Evolutionary conservation across 2,888 invertebrate genomes (phyloP).

Genomic region (Drosophila bunnanda): DNA sequence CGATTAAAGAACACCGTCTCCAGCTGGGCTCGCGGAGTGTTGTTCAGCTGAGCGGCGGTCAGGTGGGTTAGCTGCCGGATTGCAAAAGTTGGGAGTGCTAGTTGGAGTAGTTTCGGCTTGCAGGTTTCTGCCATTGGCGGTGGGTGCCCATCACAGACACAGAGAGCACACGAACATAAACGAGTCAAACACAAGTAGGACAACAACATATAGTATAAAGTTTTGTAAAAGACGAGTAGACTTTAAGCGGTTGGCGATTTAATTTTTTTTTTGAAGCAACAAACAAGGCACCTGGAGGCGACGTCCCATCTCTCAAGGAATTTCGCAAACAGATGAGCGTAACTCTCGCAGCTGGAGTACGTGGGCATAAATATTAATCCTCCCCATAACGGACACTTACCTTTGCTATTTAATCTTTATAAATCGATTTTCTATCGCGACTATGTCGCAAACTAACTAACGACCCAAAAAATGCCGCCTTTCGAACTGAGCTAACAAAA

Average conservation of each 20-base stretch:
- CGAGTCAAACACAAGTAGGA: conserved; percentile 49
- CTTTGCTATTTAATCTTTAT: conserved; percentile 58
- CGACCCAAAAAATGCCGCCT: conserved; percentile 18
- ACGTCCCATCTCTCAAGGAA: conserved; percentile 37
- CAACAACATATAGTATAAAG: conserved; percentile 39
- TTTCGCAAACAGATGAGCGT: conserved; percentile 43
- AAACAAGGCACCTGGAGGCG: conserved; percentile 46
- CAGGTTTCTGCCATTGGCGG: conserved; percentile 38
- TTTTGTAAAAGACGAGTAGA: conserved; percentile 30
- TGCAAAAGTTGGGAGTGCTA: conserved; percentile 64
- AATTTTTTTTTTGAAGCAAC: conserved; percentile 39
- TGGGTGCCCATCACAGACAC: conserved; percentile 34
- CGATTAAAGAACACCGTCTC: conserved; percentile 94
- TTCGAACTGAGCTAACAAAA: conserved; percentile 58
- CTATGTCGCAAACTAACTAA: conserved; percentile 66
- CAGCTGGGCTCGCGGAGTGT: conserved; percentile 83
- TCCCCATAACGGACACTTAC: conserved; percentile 58
- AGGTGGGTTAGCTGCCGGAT: conserved; percentile 67
- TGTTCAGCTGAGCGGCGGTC: conserved; percentile 70
- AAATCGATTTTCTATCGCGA: conserved; percentile 69
- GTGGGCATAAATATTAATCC: conserved; percentile 57
- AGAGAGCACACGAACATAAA: conserved; percentile 47
- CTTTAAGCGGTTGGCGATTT: conserved; percentile 28
- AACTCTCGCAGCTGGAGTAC: conserved; percentile 37
- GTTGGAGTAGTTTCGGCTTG: conserved; percentile 42